Conservation (phyloP, 2,113 vertebrate genomes). For the Taurulus bubalis region DNA sequence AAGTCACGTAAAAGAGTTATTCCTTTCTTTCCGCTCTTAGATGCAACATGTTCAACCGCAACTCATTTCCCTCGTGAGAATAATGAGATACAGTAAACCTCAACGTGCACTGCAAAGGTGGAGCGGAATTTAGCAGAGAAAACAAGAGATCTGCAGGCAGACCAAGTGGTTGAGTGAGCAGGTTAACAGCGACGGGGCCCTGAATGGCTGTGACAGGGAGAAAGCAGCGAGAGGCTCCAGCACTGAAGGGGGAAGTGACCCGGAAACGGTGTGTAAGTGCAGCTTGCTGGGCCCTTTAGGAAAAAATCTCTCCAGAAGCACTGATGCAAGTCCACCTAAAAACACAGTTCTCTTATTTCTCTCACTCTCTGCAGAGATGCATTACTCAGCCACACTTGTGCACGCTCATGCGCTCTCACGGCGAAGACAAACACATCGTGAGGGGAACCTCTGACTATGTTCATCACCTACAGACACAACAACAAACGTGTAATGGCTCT, state of each 20-base stretch:
- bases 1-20: neutral
- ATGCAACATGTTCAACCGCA: neutral
- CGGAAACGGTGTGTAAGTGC: conserved; percentile 74
- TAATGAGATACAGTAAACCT: conserved; percentile 36
- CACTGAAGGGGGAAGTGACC: conserved; percentile 79
- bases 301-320: conserved; percentile 62
- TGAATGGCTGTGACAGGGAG: conserved; percentile 79
- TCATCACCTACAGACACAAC: conserved; percentile 1
- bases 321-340: conserved; percentile 61
- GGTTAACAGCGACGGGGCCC: conserved; percentile 62
- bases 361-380: conserved; percentile 19
- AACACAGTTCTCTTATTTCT: conserved; percentile 43
- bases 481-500: neutral
- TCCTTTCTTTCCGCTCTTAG: neutral
- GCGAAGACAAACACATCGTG: conserved; percentile 12
- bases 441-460: neutral
- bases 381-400: conserved; percentile 13
- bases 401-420: neutral
- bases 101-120: conserved; percentile 27
- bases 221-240: conserved; percentile 72
- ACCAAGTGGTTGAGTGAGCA: conserved; percentile 78
- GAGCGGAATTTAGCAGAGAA: conserved; percentile 62
- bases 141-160: conserved; percentile 67
- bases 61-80: neutral
- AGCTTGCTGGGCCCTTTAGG: conserved; percentile 66